phyloP scores from a whole-genome alignment of 2,888 invertebrate species.

The Callosobruchus maculatus region DNA sequence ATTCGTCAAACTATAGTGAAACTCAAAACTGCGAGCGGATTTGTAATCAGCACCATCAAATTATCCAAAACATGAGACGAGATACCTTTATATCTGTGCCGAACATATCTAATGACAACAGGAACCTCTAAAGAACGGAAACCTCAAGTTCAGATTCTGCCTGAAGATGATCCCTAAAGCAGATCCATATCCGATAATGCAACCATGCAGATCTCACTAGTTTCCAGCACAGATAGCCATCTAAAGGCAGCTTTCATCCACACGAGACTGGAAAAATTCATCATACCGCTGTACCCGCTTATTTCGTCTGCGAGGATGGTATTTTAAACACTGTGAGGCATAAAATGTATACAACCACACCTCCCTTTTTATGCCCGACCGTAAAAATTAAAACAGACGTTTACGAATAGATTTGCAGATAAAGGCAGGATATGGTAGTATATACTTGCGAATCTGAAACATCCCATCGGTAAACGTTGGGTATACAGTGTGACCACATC shows the following conservation, averaged over 20 bases:
- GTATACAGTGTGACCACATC: not conserved
- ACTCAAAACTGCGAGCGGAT: too few relatives aligned
- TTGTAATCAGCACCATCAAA: too few relatives aligned
- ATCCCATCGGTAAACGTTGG: not conserved
- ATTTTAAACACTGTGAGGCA: not conserved
- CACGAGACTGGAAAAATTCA: not conserved
- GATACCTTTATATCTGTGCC: too few relatives aligned
- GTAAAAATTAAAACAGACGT: not conserved
- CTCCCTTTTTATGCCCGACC: not conserved
- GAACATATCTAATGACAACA: too few relatives aligned
- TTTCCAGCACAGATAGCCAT: not conserved
- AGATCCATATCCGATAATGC: not conserved
- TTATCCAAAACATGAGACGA: too few relatives aligned
- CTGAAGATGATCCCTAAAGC: not conserved
- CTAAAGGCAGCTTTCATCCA: not conserved
- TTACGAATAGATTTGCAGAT: not conserved
- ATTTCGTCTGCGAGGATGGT: not conserved
- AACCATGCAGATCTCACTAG: not conserved
- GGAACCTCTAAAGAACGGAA: not conserved
- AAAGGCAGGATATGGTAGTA: not conserved
- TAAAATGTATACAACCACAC: not conserved
- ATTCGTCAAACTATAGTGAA: too few relatives aligned
- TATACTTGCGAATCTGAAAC: not conserved
- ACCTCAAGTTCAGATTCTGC: not conserved
- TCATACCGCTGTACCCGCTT: not conserved